Evolutionary conservation across 1,140 invertebrate genomes (phyloP).

Genomic region (Drosophila oshimai): DNA sequence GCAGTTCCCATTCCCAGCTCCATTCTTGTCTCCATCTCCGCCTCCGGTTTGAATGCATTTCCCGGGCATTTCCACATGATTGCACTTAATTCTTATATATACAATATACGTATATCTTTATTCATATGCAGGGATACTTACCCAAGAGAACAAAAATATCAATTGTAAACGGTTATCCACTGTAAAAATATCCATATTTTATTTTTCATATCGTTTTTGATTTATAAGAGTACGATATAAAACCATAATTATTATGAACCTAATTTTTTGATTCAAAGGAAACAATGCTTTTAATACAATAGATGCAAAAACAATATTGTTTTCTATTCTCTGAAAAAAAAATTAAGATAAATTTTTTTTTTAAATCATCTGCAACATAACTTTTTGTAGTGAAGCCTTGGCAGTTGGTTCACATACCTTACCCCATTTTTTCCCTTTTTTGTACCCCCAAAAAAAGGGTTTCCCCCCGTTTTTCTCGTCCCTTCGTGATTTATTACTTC

Average conservation of each 20-base stretch:
- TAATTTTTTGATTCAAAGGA: too few relatives aligned
- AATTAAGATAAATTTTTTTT: background rate
- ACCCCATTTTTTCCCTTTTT: conserved; percentile 27
- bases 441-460: conserved; percentile 44
- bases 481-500: conserved; percentile 72
- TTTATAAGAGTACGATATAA: too few relatives aligned
- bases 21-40: conserved; percentile 2
- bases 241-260: too few relatives aligned
- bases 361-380: too few relatives aligned
- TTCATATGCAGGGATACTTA: conserved; percentile 11
- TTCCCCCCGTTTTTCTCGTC: background rate
- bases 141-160: background rate
- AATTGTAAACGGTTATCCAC: too few relatives aligned
- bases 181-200: too few relatives aligned
- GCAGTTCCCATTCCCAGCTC: conserved; percentile 2
- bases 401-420: conserved; percentile 26
- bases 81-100: conserved; percentile 68
- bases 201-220: too few relatives aligned
- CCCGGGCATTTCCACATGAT: conserved; percentile 73
- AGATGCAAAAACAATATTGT: too few relatives aligned
- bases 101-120: conserved; percentile 30
- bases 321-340: too few relatives aligned
- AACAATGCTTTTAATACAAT: too few relatives aligned
- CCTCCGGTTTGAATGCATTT: conserved; percentile 50
- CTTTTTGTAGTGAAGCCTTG: conserved; percentile 5